A percentile compares a stretch with the other conserved stretches of the same genome.
Evolutionary conservation across 2,888 invertebrate genomes (phyloP).

Genomic region (Pteria penguin): DNA sequence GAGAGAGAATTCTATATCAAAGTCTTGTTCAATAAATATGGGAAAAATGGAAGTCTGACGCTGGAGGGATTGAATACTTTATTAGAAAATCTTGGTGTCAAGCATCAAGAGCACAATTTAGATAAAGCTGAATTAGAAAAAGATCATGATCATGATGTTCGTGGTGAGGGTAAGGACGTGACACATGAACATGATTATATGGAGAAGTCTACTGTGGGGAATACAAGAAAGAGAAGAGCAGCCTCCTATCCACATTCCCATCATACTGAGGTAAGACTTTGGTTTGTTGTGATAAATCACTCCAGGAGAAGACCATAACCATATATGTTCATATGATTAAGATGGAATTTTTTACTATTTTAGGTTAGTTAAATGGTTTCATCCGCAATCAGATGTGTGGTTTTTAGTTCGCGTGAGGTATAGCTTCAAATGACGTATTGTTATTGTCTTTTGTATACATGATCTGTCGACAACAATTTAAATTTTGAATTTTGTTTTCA

Average conservation of each 20-base stretch:
- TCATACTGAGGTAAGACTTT: neutral
- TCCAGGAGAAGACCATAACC: too few species aligned
- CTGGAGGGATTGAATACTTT: neutral
- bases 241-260: neutral
- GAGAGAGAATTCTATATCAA: neutral
- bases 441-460: too few species aligned
- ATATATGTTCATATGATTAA: too few species aligned
- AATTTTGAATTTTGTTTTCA: too few species aligned
- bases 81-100: neutral
- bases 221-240: neutral
- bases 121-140: neutral
- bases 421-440: too few species aligned
- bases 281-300: too few species aligned
- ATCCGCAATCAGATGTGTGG: too few species aligned
- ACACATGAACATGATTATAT: neutral
- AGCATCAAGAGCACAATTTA: neutral
- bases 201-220: neutral
- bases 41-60: neutral
- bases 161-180: neutral
- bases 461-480: too few species aligned
- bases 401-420: too few species aligned
- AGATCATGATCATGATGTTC: constrained; percentile 2
- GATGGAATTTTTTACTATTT: too few species aligned
- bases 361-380: too few species aligned
- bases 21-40: neutral